Evolutionary conservation across 1,140 invertebrate species (phyloP).

Genomic region (Procambarus clarkii): DNA sequence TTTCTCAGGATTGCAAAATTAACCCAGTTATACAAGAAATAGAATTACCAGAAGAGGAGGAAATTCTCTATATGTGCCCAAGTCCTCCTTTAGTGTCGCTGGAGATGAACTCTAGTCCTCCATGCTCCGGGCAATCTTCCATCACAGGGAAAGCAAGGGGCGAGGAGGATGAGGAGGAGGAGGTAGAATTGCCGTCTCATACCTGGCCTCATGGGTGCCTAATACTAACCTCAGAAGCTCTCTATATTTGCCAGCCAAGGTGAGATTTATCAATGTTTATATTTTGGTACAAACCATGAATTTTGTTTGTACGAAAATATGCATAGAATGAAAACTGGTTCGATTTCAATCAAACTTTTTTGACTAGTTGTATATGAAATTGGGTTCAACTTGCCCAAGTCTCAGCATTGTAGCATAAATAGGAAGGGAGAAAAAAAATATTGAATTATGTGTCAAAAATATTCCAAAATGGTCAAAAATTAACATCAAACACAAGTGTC

Average conservation of each 20-base stretch:
- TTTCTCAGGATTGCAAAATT: slow-evolving; percentile 74
- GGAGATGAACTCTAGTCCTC: background rate
- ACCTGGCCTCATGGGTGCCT: slow-evolving; percentile 79
- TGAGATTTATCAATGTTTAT: slow-evolving; percentile 72
- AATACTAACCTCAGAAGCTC: slow-evolving; percentile 82
- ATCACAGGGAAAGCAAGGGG: slow-evolving; percentile 1
- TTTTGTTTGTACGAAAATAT: no score
- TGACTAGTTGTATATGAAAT: no score
- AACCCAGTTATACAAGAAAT: slow-evolving; percentile 76
- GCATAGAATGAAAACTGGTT: no score
- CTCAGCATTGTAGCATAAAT: no score
- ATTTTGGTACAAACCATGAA: background rate
- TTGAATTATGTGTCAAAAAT: no score
- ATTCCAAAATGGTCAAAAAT: no score
- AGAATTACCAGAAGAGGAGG: slow-evolving; percentile 74
- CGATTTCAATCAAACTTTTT: no score
- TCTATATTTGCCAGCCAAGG: slow-evolving; percentile 84
- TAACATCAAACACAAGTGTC: no score
- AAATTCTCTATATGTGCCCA: slow-evolving; percentile 73
- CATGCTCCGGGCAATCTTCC: slow-evolving; percentile 28
- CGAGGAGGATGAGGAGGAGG: slow-evolving; percentile 43
- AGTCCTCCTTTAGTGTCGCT: slow-evolving; percentile 75
- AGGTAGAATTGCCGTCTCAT: slow-evolving; percentile 72
- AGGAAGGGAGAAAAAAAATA: no score
- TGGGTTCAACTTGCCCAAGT: no score